A percentile compares a stretch with the other conserved stretches of the same genome.
phyloP scores from a whole-genome alignment of 2,888 invertebrate species.

The Kuschelorhynchus macadamiae region DNA sequence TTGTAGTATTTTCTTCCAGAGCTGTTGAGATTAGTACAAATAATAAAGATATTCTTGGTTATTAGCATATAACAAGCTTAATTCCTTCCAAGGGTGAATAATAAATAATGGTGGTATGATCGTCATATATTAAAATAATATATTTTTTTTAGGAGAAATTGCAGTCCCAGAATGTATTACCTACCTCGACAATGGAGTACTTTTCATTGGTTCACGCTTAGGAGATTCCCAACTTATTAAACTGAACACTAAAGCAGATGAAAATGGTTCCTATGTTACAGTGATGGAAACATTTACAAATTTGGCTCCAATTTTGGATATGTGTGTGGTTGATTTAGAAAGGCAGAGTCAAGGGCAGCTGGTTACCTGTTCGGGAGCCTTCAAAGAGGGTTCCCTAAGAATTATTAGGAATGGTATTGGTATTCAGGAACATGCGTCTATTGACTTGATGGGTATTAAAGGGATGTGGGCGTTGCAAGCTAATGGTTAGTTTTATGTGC shows the following conservation, averaged over 20 bases:
- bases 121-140: slow-evolving; percentile 8
- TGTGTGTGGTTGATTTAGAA: slow-evolving; percentile 97
- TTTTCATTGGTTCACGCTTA: slow-evolving; percentile 95
- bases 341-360: slow-evolving; percentile 97
- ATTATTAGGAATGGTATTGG: slow-evolving; percentile 99
- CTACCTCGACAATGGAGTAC: slow-evolving; percentile 97
- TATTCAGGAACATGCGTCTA: slow-evolving; percentile 97
- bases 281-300: slow-evolving; percentile 98
- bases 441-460: slow-evolving; percentile 97
- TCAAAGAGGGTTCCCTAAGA: slow-evolving; percentile 96
- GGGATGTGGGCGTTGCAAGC: slow-evolving; percentile 97
- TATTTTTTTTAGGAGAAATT: slow-evolving; percentile 77
- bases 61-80: too few relatives aligned
- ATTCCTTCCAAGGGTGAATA: too few relatives aligned
- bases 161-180: slow-evolving; percentile 98
- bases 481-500: slow-evolving; percentile 70
- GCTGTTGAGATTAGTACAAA: too few relatives aligned
- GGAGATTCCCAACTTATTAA: slow-evolving; percentile 97
- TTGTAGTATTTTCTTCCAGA: too few relatives aligned
- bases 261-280: slow-evolving; percentile 90
- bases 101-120: too few relatives aligned
- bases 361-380: slow-evolving; percentile 97
- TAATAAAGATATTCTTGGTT: too few relatives aligned
- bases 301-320: slow-evolving; percentile 97
- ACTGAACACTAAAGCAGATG: slow-evolving; percentile 87